Evolutionary conservation across 2,113 vertebrate species (phyloP).

Genomic region (Carlito syrichta): DNA sequence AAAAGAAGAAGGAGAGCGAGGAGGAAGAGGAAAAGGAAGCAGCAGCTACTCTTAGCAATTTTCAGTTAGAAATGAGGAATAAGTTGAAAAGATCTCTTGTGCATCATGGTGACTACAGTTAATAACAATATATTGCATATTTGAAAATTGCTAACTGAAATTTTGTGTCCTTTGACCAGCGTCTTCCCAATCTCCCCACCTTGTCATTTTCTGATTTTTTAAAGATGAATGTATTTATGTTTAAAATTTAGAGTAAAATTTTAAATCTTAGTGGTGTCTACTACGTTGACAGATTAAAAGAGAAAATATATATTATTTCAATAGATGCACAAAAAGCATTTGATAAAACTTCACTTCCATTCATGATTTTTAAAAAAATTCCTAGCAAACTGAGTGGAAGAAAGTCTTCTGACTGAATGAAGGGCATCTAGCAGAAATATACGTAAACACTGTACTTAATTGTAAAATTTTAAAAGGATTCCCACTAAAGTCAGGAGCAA

Average conservation of each 20-base stretch:
- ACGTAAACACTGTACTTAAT: background rate
- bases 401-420: background rate
- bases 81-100: no score
- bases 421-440: background rate
- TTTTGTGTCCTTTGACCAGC: background rate
- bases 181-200: background rate
- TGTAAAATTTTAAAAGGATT: background rate
- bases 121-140: no score
- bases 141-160: background rate
- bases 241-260: slow-evolving; percentile 29
- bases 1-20: no score
- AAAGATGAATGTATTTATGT: background rate
- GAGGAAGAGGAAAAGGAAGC: no score
- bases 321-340: background rate
- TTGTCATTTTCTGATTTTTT: background rate
- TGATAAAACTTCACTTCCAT: background rate
- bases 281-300: background rate
- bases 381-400: background rate
- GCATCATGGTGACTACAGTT: no score
- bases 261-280: background rate
- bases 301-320: background rate
- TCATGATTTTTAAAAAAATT: background rate
- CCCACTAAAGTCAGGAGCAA: background rate
- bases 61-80: no score
- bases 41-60: background rate